These are phyloP conservation scores for Cephus runcator DNA, from an alignment of 2,888 invertebrate species.

Conservation along the genomic window DNA sequence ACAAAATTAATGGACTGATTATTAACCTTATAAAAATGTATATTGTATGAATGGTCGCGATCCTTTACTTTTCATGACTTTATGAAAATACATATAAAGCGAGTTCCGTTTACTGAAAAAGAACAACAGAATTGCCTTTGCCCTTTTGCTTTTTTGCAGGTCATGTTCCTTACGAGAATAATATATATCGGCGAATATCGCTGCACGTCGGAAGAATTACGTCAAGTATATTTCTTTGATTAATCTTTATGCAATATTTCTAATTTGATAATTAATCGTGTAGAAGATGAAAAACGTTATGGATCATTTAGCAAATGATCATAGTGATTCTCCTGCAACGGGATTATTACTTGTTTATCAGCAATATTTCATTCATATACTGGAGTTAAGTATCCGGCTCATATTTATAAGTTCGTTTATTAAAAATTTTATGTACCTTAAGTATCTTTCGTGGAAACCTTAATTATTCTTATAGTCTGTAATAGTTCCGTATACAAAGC, in stretches of 20 bases:
- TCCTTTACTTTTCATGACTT: neutral
- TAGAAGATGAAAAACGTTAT: slow-evolving; percentile 39
- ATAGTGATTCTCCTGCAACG: slow-evolving; percentile 27
- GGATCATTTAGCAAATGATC: slow-evolving; percentile 33
- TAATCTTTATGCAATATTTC: neutral
- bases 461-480: neutral
- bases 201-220: slow-evolving; percentile 12
- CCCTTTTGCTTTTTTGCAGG: slow-evolving; percentile 28
- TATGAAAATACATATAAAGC: neutral
- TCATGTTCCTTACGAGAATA: slow-evolving; percentile 38
- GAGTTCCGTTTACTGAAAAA: neutral
- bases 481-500: neutral
- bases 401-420: neutral
- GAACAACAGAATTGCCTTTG: neutral
- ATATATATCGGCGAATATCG: slow-evolving; percentile 45
- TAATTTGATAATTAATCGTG: neutral
- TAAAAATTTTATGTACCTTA: slow-evolving; percentile 1
- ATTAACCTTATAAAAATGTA: neutral
- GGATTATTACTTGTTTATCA: slow-evolving; percentile 51
- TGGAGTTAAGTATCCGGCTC: slow-evolving; percentile 38
- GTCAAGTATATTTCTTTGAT: neutral
- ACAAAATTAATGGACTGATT: neutral
- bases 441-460: neutral
- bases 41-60: neutral
- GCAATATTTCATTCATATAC: slow-evolving; percentile 43